Conservation (phyloP, 2,888 invertebrate species). For the Gibbula magus region DNA sequence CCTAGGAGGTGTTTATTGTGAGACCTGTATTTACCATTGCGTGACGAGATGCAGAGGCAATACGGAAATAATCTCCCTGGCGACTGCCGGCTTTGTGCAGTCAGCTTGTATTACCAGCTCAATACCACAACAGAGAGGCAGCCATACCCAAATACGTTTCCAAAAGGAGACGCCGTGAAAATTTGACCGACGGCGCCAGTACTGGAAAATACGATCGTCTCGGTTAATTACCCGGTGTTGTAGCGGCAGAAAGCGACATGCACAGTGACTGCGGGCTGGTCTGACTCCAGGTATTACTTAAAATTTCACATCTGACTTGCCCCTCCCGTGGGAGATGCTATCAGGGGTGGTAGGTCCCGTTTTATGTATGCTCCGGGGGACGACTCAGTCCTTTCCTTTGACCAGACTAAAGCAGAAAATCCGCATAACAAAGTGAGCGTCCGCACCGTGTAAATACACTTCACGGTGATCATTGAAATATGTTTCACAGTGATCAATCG, state of each 20-base stretch:
- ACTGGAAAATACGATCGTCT: background rate
- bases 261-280: background rate
- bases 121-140: background rate
- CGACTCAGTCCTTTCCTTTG: background rate
- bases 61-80: background rate
- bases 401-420: background rate
- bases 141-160: background rate
- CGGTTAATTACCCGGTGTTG: background rate
- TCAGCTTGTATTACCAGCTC: background rate
- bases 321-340: background rate
- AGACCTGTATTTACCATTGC: background rate
- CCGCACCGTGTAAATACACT: background rate
- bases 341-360: background rate
- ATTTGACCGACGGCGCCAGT: constrained; percentile 1
- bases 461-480: too few relatives aligned
- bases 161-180: constrained; percentile 1
- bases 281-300: background rate
- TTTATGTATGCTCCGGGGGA: background rate
- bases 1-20: background rate
- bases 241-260: too few relatives aligned
- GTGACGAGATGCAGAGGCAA: background rate
- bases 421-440: background rate
- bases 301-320: background rate
- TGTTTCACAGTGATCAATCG: too few relatives aligned
- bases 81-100: background rate